Evolutionary conservation across 2,888 invertebrate species (phyloP).

Genomic region (Atrina japonica): DNA sequence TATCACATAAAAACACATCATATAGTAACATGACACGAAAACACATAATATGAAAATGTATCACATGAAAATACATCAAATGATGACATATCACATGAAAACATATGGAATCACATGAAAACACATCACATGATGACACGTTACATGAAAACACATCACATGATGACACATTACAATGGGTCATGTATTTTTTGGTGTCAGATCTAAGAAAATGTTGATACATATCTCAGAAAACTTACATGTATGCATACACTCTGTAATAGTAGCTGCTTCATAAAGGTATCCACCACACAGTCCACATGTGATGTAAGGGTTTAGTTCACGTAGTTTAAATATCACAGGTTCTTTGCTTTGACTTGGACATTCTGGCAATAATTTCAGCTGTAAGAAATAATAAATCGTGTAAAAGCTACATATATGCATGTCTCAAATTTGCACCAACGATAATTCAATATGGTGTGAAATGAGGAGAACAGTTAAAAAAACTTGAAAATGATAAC

Average conservation of each 20-base stretch:
- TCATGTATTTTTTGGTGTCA: too few relatives aligned
- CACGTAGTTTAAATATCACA: constrained; percentile 48
- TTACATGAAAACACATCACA: background rate
- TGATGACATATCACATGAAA: background rate
- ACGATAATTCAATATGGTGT: too few relatives aligned
- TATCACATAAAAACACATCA: too few relatives aligned
- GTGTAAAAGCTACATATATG: background rate
- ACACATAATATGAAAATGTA: background rate
- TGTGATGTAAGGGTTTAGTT: constrained; percentile 70
- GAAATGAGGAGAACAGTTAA: too few relatives aligned
- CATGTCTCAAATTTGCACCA: too few relatives aligned
- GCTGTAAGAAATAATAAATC: constrained; percentile 19
- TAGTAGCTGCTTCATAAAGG: constrained; percentile 73
- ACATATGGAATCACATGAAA: background rate
- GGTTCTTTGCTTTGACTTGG: constrained; percentile 46
- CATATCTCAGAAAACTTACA: constrained; percentile 64
- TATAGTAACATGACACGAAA: too few relatives aligned
- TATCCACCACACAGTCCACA: constrained; percentile 74
- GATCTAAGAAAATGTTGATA: too few relatives aligned
- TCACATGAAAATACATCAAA: background rate
- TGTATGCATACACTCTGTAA: constrained; percentile 76
- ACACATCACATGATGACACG: background rate
- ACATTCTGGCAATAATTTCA: constrained; percentile 35
- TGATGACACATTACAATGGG: too few relatives aligned
- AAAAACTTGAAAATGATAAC: too few relatives aligned